Evolutionary conservation across 2,113 vertebrate genomes (phyloP).

Genomic region (Chaetodon auriga): DNA sequence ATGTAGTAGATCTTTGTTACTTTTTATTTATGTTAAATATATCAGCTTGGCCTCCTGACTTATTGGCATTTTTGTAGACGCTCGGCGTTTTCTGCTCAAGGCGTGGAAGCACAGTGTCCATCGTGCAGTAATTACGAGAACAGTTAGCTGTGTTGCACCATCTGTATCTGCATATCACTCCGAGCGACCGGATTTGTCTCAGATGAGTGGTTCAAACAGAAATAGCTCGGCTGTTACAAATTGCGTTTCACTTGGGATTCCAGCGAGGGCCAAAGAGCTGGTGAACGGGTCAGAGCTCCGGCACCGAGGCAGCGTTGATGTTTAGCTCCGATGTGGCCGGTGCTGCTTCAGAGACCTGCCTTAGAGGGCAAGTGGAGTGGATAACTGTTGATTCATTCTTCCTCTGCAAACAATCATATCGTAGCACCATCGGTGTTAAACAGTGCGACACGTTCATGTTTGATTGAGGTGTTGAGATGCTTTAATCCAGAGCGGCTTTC

Average conservation of each 20-base stretch:
- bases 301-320: slow-evolving; percentile 1
- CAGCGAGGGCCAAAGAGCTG: slow-evolving; percentile 68
- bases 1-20: not conserved
- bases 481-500: too few relatives aligned
- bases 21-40: not conserved
- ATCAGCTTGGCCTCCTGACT: not conserved
- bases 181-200: slow-evolving; percentile 78
- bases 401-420: slow-evolving; percentile 1
- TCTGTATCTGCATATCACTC: slow-evolving; percentile 54
- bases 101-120: not conserved
- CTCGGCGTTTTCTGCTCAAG: not conserved
- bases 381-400: not conserved
- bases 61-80: not conserved
- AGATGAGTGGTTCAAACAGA: slow-evolving; percentile 75
- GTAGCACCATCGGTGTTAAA: not conserved
- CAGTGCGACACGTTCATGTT: not conserved
- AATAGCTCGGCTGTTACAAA: slow-evolving; percentile 81
- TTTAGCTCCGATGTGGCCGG: slow-evolving; percentile 7
- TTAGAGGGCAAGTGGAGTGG: slow-evolving; percentile 29
- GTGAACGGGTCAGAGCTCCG: slow-evolving; percentile 65
- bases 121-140: slow-evolving; percentile 20
- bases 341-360: not conserved
- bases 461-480: not conserved
- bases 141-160: slow-evolving; percentile 50
- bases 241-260: slow-evolving; percentile 79